phyloP scores from a whole-genome alignment of 2,113 vertebrate species.

The Lepisosteus oculatus region DNA sequence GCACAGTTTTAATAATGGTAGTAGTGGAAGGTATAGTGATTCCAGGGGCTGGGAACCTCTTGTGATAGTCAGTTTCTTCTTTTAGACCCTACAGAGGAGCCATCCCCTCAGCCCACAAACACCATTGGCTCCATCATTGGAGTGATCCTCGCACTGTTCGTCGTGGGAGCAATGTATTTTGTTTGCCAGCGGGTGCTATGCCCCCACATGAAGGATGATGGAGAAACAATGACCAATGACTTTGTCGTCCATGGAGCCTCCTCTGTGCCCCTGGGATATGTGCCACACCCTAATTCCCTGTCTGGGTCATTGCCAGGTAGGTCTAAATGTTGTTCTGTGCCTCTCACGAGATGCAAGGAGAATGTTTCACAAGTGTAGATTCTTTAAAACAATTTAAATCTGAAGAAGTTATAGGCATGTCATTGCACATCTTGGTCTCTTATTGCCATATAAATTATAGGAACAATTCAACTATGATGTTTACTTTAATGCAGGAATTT shows the following conservation, averaged over 20 bases:
- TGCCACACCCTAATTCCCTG: constrained; percentile 87
- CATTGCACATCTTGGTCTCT: too few relatives aligned
- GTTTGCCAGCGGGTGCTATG: constrained; percentile 93
- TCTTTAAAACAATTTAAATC: too few relatives aligned
- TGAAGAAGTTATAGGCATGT: too few relatives aligned
- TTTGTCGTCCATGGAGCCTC: constrained; percentile 88
- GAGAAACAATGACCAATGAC: constrained; percentile 90
- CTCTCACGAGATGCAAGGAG: too few relatives aligned
- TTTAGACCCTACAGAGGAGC: constrained; percentile 88
- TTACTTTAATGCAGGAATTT: too few relatives aligned
- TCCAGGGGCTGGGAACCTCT: too few relatives aligned
- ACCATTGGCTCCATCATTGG: constrained; percentile 91
- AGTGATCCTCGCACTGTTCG: constrained; percentile 88
- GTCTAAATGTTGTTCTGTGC: background rate
- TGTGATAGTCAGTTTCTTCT: constrained; percentile 22
- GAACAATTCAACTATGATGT: too few relatives aligned
- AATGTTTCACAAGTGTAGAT: too few relatives aligned
- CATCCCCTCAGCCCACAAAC: constrained; percentile 80
- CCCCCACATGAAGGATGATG: constrained; percentile 92
- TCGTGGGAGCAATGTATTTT: constrained; percentile 89
- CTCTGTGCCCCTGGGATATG: constrained; percentile 88
- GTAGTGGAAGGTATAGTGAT: too few relatives aligned
- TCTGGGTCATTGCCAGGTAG: constrained; percentile 89
- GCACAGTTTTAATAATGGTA: too few relatives aligned
- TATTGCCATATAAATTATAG: too few relatives aligned